Evolutionary conservation across 2,888 invertebrate genomes (phyloP), one percentile per base, ranked within the genome.

Genomic region (Carterocephalus palaemon): DNA sequence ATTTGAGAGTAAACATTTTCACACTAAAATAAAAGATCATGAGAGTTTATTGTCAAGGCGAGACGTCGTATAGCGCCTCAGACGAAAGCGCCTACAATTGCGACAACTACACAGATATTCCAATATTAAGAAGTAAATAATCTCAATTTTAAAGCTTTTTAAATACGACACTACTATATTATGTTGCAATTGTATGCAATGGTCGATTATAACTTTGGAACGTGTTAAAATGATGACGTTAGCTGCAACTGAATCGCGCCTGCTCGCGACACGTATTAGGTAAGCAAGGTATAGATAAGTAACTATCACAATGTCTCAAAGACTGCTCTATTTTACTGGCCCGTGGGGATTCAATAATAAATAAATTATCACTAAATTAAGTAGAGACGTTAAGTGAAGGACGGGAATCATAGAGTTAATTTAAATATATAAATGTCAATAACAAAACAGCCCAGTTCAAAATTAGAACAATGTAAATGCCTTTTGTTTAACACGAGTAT

Each of bases 301-400:
- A 72, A 51, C 70, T 81, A 86, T 85, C 85, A 86, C 85, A 85
- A 79, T 77, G 83, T 85, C 84, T 84, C 77, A 75, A 61, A 84
- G 84, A 85, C 83, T 71, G 73, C 60, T 75, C 74, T 67, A 70
- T 67, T 62, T 71, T 83, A 83, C 85, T 84, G 85, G 85, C 85
- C 85, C 80, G 73, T 65, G 71, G 79, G 77, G 74, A 69, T 69
- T 70, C 62, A 64, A 67, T 63, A 71, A 75, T 71, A 75, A 79
- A 74, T 66, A 67, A 78, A 80, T 77, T 80, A 78, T 70, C 63
- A 79, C 80, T 84, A 83, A 84, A 82, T 83, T 84, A 84, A 86
- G 82, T 84, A 83, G 76, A 77, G 67, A 75, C 68, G 70, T 75
- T 74, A 74, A 80, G 68, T 77, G 72, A 70, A 79, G 83, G 85